These are phyloP conservation scores for Platycheirus albimanus DNA, from an alignment of 2,888 invertebrate genomes.

Conservation along the genomic window DNA sequence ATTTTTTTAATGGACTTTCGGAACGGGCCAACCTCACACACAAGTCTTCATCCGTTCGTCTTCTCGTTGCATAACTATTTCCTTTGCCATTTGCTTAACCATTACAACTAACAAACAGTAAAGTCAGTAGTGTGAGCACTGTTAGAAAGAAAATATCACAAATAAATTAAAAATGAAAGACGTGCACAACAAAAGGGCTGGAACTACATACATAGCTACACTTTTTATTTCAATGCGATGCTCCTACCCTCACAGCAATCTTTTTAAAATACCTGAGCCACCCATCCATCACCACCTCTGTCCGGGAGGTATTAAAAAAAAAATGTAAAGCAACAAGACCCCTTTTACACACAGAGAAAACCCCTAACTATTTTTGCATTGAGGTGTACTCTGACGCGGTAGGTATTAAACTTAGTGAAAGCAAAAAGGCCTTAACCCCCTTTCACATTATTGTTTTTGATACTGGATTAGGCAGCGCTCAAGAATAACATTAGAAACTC, in stretches of 20 bases:
- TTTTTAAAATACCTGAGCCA: background rate
- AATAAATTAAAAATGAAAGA: slow-evolving; percentile 45
- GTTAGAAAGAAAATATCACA: slow-evolving; percentile 21
- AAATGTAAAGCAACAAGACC: too few relatives aligned
- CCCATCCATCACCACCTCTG: background rate
- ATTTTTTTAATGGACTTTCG: slow-evolving; percentile 47
- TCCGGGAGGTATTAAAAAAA: slow-evolving; percentile 1
- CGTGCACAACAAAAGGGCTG: slow-evolving; percentile 54
- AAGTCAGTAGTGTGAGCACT: background rate
- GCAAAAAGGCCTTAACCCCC: slow-evolving; percentile 62
- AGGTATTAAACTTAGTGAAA: slow-evolving; percentile 23
- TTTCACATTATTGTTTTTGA: slow-evolving; percentile 28
- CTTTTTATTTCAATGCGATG: background rate
- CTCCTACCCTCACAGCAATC: background rate
- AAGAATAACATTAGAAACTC: slow-evolving; percentile 41
- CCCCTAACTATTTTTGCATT: slow-evolving; percentile 37
- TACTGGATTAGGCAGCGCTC: slow-evolving; percentile 36
- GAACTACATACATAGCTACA: slow-evolving; percentile 20
- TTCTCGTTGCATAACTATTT: slow-evolving; percentile 51
- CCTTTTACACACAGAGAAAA: too few relatives aligned
- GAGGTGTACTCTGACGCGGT: slow-evolving; percentile 3
- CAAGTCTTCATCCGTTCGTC: slow-evolving; percentile 9
- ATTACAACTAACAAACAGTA: background rate
- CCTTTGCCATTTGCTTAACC: slow-evolving; percentile 35
- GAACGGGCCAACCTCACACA: slow-evolving; percentile 53